Conservation (phyloP, 1,140 invertebrate genomes). For the Trichomalopsis sarcophagae region DNA sequence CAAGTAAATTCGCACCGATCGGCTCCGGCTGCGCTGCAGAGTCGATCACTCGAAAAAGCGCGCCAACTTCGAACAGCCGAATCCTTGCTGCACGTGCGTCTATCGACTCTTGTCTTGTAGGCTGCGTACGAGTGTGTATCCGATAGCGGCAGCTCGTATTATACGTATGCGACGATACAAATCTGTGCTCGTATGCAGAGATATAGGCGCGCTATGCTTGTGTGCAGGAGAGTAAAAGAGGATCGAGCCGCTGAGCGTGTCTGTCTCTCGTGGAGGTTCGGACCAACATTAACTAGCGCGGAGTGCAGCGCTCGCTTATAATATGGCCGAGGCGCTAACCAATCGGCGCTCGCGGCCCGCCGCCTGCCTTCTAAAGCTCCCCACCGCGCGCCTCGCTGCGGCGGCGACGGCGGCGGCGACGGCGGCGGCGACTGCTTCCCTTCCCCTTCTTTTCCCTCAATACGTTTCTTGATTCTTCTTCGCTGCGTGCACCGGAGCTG, state of each 20-base stretch:
- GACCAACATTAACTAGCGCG: slow-evolving; percentile 73
- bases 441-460: not conserved
- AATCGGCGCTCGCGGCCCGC: slow-evolving; percentile 64
- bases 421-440: not conserved
- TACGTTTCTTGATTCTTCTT: too few relatives aligned
- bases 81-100: not conserved
- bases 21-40: not conserved
- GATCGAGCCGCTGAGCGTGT: slow-evolving; percentile 59
- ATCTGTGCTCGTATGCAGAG: not conserved
- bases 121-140: too few relatives aligned
- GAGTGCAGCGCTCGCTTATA: slow-evolving; percentile 71
- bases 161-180: not conserved
- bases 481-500: not conserved
- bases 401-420: slow-evolving; percentile 24
- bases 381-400: slow-evolving; percentile 56
- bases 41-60: not conserved
- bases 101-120: not conserved
- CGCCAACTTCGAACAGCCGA: not conserved
- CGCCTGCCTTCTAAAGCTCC: slow-evolving; percentile 62
- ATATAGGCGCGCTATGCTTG: too few relatives aligned
- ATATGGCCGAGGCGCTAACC: slow-evolving; percentile 73
- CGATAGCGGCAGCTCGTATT: not conserved
- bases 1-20: not conserved
- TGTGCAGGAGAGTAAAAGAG: not conserved
- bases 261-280: slow-evolving; percentile 71